phyloP scores from a whole-genome alignment of 2,797 vertebrate species.

The Crax fasciolata region DNA sequence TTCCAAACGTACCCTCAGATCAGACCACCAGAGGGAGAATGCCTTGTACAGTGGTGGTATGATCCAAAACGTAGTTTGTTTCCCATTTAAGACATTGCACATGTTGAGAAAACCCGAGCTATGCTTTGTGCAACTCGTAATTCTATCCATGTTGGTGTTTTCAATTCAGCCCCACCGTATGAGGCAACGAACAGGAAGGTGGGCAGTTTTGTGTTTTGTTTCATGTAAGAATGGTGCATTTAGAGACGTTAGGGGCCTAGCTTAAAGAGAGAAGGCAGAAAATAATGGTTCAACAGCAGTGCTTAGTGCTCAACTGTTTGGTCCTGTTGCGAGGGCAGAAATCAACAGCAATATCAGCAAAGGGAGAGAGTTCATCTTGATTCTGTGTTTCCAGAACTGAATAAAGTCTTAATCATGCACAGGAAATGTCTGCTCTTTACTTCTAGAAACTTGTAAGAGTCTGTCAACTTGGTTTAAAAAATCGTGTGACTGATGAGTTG shows the following conservation, averaged over 20 bases:
- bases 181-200: conserved; percentile 11
- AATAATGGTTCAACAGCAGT: neutral
- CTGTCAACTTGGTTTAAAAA: conserved; percentile 2
- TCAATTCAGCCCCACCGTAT: conserved; percentile 27
- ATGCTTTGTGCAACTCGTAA: neutral
- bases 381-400: conserved; percentile 27
- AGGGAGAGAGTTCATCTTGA: neutral
- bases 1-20: conserved; percentile 44
- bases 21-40: conserved; percentile 67
- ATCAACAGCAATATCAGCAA: neutral
- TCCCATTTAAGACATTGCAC: neutral
- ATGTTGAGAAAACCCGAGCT: neutral
- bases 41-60: neutral
- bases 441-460: neutral
- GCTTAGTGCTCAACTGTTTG: neutral
- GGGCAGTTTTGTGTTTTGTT: conserved; percentile 48
- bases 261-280: conserved; percentile 16
- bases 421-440: neutral
- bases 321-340: neutral
- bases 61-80: neutral
- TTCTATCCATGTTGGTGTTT: conserved; percentile 46
- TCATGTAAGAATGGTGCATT: neutral
- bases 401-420: neutral
- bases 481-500: neutral
- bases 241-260: neutral